Evolutionary conservation across 2,797 vertebrate species (phyloP).

Genomic region (Eulemur coronatus): DNA sequence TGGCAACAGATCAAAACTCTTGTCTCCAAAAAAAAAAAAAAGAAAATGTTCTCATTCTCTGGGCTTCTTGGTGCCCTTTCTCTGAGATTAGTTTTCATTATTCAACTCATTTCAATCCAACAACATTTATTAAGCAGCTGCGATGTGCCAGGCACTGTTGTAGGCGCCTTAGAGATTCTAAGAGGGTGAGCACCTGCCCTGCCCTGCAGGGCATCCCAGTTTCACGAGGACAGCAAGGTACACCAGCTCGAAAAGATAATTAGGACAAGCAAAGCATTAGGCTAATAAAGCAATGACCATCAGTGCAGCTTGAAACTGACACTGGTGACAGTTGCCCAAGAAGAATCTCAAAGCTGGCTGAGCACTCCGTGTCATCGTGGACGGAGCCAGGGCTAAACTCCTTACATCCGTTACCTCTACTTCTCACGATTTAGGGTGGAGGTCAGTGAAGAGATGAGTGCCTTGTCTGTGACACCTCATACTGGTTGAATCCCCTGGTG

Average conservation of each 20-base stretch:
- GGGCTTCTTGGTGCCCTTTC: background rate
- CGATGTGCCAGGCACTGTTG: background rate
- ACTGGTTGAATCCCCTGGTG: background rate
- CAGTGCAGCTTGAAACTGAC: background rate
- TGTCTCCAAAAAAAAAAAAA: no score
- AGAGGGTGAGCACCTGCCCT: background rate
- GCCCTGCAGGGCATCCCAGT: background rate
- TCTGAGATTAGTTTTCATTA: background rate
- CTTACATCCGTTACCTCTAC: background rate
- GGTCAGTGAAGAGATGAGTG: background rate
- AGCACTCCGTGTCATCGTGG: background rate
- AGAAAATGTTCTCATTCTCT: background rate
- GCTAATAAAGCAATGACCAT: background rate
- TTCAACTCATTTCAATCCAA: slow-evolving; percentile 11
- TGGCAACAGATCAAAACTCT: no score
- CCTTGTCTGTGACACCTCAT: background rate
- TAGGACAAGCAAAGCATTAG: background rate
- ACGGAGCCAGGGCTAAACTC: background rate
- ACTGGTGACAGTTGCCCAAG: background rate
- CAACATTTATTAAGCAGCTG: background rate
- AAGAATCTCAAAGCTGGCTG: background rate
- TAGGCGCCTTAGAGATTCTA: background rate
- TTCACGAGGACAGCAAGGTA: background rate
- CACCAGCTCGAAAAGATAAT: background rate
- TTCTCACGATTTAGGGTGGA: background rate